Percentiles rank a stretch among this genome's conserved stretches.
Conservation (phyloP, 2,888 invertebrate species). For the Glyphotaelius pellucidus region DNA sequence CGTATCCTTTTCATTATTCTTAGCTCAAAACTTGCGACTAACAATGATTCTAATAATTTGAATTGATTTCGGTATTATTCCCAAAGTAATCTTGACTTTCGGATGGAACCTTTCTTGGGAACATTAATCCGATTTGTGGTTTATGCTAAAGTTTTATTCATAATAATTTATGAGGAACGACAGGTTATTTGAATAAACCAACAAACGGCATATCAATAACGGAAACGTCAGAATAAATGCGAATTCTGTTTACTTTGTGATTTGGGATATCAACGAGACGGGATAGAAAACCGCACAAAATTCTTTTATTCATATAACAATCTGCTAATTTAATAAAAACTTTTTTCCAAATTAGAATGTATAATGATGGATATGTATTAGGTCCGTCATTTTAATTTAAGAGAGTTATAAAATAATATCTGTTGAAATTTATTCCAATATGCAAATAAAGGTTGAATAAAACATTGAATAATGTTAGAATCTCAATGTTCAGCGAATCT, state of each 20-base stretch:
- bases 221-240: conserved; percentile 33
- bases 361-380: not conserved
- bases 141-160: conserved; percentile 45
- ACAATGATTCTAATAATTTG: conserved; percentile 61
- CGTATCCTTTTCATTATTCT: not conserved
- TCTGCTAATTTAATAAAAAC: not conserved
- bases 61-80: conserved; percentile 58
- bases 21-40: not conserved
- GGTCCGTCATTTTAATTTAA: not conserved
- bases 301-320: conserved; percentile 14
- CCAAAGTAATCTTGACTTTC: not conserved
- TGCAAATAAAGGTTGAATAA: not conserved
- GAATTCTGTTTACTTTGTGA: conserved; percentile 26
- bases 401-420: not conserved
- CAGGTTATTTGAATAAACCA: conserved; percentile 43
- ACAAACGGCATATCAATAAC: conserved; percentile 35
- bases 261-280: conserved; percentile 15
- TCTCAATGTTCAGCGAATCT: not conserved
- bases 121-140: conserved; percentile 33
- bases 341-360: not conserved
- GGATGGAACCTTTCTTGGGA: not conserved
- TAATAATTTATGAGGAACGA: conserved; percentile 41
- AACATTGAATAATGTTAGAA: not conserved
- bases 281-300: not conserved
- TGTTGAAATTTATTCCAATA: not conserved